Evolutionary conservation across 2,888 invertebrate genomes (phyloP).

Genomic region (Metalampra italica): DNA sequence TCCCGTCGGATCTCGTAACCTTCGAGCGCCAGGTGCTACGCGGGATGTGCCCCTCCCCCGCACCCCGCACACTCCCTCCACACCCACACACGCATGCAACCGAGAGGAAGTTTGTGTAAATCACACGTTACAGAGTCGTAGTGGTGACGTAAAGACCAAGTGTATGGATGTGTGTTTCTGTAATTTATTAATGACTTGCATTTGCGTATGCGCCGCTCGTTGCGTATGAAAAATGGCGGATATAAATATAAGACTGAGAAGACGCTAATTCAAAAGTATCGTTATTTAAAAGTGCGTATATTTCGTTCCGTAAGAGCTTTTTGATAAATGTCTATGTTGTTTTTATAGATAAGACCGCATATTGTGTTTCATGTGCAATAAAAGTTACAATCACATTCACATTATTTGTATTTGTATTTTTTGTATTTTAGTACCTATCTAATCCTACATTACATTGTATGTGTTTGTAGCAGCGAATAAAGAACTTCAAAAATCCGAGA

Average conservation of each 20-base stretch:
- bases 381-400: no score
- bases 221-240: slow-evolving; percentile 62
- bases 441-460: no score
- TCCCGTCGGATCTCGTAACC: slow-evolving; percentile 62
- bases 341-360: not conserved
- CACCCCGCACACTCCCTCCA: slow-evolving; percentile 25
- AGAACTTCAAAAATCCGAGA: no score
- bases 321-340: not conserved
- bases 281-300: slow-evolving; percentile 40
- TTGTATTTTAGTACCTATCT: no score
- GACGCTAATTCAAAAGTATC: slow-evolving; percentile 59
- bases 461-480: no score
- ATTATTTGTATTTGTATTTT: no score
- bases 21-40: slow-evolving; percentile 74
- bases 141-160: slow-evolving; percentile 37
- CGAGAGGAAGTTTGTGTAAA: slow-evolving; percentile 47
- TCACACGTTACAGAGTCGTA: slow-evolving; percentile 19
- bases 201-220: slow-evolving; percentile 63
- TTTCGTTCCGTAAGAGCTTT: slow-evolving; percentile 12
- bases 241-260: slow-evolving; percentile 62
- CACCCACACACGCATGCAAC: slow-evolving; percentile 35
- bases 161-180: slow-evolving; percentile 56
- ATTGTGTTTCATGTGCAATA: no score
- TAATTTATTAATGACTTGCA: slow-evolving; percentile 71
- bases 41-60: slow-evolving; percentile 56